Base-by-base conservation (phyloP, 1,140 invertebrate genomes). In the Zelostemma sp. region DNA sequence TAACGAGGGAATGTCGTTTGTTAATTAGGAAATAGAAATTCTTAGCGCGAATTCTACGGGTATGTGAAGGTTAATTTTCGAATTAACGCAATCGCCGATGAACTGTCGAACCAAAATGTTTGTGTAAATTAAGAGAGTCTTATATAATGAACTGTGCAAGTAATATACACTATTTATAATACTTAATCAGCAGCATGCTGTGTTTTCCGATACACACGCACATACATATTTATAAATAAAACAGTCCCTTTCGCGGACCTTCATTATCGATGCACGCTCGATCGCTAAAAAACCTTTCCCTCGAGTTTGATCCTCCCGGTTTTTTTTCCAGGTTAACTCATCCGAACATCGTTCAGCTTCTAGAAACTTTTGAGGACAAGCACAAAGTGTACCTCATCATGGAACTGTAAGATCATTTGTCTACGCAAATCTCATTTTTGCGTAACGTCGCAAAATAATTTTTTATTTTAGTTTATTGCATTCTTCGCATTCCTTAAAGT, bases 301-400 rank as follows among this genome's bases (percentile, higher is more conserved):
- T 54, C 41, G 45, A 25, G 15, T 19, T 48, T 50, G 0, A 40
- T 51, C 35, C 8, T 28, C 8, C 8, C 3, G 3, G 25, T 8
- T 28, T 77, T 79, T 86, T 76, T 89, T 88, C 28, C 87, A 97
- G 98, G 88, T 90, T 99, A 83, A 96, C 93, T 67, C 98, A 99
- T 89, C 95, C 97, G 16, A 99, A 99, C 85, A 99, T 99, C 76
- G 97, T 99, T 56, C 96, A 98, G 86, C 89, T 99, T 58, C 86
- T 98, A 75, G 98, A 99, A 87, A 99, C 97, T 6, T 99, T 94
- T 83, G 97, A 99, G 85, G 98, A 99, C 79, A 98, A 98, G 85
- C 92, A 92, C 69, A 97, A 97, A 86, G 97, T 99, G 31, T 99
- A 99, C 86, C 91, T 99, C 50, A 93, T 99, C 28, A 99, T 99